Evolutionary conservation across 2,888 invertebrate species (phyloP), one percentile per base, ranked within the genome.

Genomic region (Itoplectis maculator): DNA sequence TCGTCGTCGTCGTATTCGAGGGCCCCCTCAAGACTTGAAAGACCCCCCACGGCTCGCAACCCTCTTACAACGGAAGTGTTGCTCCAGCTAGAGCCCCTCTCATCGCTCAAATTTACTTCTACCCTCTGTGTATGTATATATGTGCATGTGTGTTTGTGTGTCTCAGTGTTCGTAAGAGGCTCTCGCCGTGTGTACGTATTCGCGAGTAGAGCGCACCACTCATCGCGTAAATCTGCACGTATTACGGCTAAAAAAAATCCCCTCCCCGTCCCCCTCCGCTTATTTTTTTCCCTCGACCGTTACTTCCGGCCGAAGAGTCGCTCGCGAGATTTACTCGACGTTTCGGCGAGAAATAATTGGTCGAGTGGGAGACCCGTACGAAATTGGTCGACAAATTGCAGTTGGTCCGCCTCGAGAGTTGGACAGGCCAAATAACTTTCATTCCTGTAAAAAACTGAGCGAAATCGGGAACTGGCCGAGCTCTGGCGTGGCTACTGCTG

Each of bases 51-150:
- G 70, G 51, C 29, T 73, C 61, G 51, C 76, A 73, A 73, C 76
- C 72, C 76, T 76, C 76, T 47, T 47, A 29, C 82, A 40, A 61
- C 76, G 76, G 63, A 82, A 82, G 79, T 82, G 82, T 82, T 82
- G 82, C 82, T 82, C 40, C 76, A 73, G 76, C 76, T 76, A 61
- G 47, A 47, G 79, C 70, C 59, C 70, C 59, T 66, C 66, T 54
- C 13, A 72, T 61, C 66, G 42, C 61, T 49, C 69, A 65, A 65
- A 40, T 73, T 45, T 49, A 56, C 35, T 51, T 37, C 29, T 29
- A 2, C 29, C n/a, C n/a, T n/a, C n/a, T n/a, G n/a, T n/a, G n/a
- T n/a, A n/a, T n/a, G n/a, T n/a, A n/a, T n/a, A n/a, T n/a, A 5
- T 29, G 29, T 29, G 29, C 3, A 3, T 29, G 29, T 29, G 29